Percentiles rank a stretch among this genome's conserved stretches.
Conservation (phyloP, 1,140 invertebrate species). For the Hyles euphorbiae region DNA sequence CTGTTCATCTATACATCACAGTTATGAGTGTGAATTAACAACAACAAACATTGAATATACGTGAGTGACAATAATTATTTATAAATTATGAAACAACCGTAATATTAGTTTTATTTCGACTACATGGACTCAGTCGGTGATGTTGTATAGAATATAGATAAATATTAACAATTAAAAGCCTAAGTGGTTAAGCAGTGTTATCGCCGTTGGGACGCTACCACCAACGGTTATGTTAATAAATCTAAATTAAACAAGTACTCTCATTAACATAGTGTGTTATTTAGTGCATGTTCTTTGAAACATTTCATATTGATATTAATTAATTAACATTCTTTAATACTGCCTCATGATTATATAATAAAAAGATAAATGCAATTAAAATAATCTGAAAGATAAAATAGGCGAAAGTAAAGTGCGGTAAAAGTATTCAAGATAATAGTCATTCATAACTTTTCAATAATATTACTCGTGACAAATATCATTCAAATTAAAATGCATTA, state of each 20-base stretch:
- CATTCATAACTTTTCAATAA: constrained; percentile 40
- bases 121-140: constrained; percentile 12
- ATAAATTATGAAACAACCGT: constrained; percentile 12
- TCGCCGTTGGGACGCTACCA: constrained; percentile 54
- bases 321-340: constrained; percentile 43
- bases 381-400: constrained; percentile 48
- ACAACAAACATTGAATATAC: constrained; percentile 5
- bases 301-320: constrained; percentile 51
- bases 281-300: constrained; percentile 57
- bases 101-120: constrained; percentile 31
- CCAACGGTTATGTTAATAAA: constrained; percentile 58
- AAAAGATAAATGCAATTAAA: constrained; percentile 53
- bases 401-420: constrained; percentile 61
- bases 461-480: constrained; percentile 38
- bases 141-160: constrained; percentile 9
- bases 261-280: constrained; percentile 50
- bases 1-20: neutral
- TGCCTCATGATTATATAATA: constrained; percentile 40
- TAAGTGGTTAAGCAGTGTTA: constrained; percentile 65
- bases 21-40: neutral
- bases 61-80: constrained; percentile 5
- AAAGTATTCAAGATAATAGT: constrained; percentile 34
- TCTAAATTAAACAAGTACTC: constrained; percentile 45
- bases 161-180: constrained; percentile 29
- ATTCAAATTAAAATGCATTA: constrained; percentile 58